These are phyloP conservation scores for Phylloscopus collybita DNA, from an alignment of 2,797 vertebrate species.

Conservation along the genomic window DNA sequence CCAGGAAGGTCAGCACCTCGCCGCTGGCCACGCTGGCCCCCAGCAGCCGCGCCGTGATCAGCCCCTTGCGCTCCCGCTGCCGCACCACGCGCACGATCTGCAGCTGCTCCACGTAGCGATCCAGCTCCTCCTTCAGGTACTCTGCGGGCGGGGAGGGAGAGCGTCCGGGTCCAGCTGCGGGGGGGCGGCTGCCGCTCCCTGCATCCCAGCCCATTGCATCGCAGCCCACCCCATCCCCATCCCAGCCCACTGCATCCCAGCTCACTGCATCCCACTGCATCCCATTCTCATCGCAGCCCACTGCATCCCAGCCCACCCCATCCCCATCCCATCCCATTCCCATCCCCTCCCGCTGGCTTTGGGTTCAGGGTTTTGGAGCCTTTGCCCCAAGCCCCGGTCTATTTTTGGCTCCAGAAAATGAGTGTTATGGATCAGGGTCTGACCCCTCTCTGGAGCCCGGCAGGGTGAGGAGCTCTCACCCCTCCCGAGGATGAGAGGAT, in stretches of 20 bases:
- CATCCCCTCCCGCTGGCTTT: too few relatives aligned
- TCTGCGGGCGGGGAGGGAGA: conserved; percentile 68
- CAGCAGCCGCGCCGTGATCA: conserved; percentile 92
- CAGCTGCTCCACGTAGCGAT: conserved; percentile 82
- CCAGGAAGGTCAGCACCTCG: conserved; percentile 93
- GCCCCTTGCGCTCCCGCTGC: conserved; percentile 90
- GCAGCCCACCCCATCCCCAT: background rate
- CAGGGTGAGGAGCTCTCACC: background rate
- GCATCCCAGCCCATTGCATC: too few relatives aligned
- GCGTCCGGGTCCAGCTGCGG: too few relatives aligned
- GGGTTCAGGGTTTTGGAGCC: too few relatives aligned
- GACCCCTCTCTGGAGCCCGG: background rate
- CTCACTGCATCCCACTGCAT: too few relatives aligned
- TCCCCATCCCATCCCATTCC: background rate
- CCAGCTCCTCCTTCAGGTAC: conserved; percentile 85
- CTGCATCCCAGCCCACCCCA: too few relatives aligned
- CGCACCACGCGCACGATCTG: conserved; percentile 90
- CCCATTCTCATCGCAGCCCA: too few relatives aligned
- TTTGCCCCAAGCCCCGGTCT: background rate
- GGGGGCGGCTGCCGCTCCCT: background rate
- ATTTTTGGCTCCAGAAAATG: background rate
- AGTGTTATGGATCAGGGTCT: background rate
- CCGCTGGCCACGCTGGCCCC: conserved; percentile 90
- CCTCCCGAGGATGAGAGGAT: background rate
- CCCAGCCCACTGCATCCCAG: too few relatives aligned